Evolutionary conservation across 2,113 vertebrate species (phyloP), one percentile per base, ranked within the genome.

Genomic region (Melanerpes formicivorus): DNA sequence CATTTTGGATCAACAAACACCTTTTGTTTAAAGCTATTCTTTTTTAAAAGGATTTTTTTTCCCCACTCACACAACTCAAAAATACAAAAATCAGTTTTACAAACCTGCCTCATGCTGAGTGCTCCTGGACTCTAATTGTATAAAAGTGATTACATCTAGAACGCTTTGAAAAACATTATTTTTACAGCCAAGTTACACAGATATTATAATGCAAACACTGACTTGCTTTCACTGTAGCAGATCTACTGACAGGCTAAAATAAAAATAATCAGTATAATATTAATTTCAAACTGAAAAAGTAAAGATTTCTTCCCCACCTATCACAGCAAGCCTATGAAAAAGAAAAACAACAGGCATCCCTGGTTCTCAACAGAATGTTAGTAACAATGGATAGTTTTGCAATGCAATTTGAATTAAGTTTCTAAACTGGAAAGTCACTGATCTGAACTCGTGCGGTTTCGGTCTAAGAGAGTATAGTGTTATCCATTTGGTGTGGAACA

Each of bases 131-230:
- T 88, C 17, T 22, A 78, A 40, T 58, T 92, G 44, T 72, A 8
- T 54, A 29, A 34, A 5, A 69, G 9, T 70, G 67, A 52, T 63
- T 80, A 76, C 60, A 92, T 9, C 12, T 84, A 65, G 14, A 84
- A 82, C 25, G 48, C 27, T 50, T 78, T 3, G 0, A 1, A 55
- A 80, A 40, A 40, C 40, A 25, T 11, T 60, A 32, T 34, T 76
- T 88, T 93, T 88, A 93, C 58, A 93, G 84, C 71, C 73, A 86
- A 81, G 73, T 95, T 84, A 90, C 83, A n/a, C 69, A 86, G 76
- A 63, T 5, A 27, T 72, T 75, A 79, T 62, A 89, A 90, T 88
- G 81, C 30, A 94, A 88, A 90, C 69, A 92, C 84, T 92, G 67
- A 93, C 55, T 71, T 90, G 25, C 42, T 90, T 84, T 85, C 60